These are phyloP conservation scores for Podabrus alpinus DNA, from an alignment of 2,888 invertebrate genomes.

Conservation along the genomic window DNA sequence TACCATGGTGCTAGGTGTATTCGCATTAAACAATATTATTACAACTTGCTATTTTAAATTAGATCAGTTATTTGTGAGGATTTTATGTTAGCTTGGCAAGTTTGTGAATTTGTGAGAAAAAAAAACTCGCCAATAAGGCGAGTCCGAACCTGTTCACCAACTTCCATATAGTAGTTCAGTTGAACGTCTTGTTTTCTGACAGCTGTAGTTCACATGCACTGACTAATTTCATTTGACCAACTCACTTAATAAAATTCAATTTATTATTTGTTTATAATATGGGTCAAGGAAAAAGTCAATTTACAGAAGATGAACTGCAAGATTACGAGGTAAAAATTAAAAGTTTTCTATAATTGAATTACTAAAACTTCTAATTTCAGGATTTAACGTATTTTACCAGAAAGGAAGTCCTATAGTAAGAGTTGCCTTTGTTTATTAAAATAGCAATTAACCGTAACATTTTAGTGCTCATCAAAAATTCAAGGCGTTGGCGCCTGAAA, in stretches of 20 bases:
- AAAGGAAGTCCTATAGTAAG: conserved; percentile 90
- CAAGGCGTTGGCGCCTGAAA: conserved; percentile 85
- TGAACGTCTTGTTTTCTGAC: neutral
- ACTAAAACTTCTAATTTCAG: conserved; percentile 56
- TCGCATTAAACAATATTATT: no score
- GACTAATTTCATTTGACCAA: neutral
- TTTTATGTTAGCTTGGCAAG: no score
- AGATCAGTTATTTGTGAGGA: no score
- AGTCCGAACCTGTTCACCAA: neutral
- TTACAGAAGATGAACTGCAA: conserved; percentile 85
- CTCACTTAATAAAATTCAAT: neutral
- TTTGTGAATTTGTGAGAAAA: no score
- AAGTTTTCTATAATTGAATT: neutral
- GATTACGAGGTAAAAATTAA: conserved; percentile 76
- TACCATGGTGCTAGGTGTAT: no score
- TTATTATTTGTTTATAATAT: conserved; percentile 54
- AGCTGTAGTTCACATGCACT: neutral
- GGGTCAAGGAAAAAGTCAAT: conserved; percentile 84
- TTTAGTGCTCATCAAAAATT: conserved; percentile 88
- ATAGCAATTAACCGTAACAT: conserved; percentile 19
- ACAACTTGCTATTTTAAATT: no score
- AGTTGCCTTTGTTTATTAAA: conserved; percentile 38
- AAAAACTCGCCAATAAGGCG: neutral
- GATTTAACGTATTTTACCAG: conserved; percentile 93
- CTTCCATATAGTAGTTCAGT: neutral